Percentiles rank a stretch among this genome's conserved stretches.
phyloP scores from a whole-genome alignment of 1,140 invertebrate genomes.

The Danaus melanippus region DNA sequence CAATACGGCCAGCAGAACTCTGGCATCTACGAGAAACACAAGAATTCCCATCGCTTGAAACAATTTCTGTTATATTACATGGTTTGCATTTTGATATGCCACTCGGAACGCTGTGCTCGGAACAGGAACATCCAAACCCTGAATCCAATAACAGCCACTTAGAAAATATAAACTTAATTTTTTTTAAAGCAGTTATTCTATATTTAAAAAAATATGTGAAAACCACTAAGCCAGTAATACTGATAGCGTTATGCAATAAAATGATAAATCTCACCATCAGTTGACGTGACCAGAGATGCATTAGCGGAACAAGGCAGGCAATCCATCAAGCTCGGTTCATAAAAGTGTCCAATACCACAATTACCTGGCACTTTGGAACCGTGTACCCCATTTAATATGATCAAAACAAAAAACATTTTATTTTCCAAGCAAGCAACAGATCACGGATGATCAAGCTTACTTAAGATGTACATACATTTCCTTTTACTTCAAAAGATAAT shows the following conservation, averaged over 20 bases:
- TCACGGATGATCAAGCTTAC: too few species aligned
- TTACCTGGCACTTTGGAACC: slow-evolving; percentile 31
- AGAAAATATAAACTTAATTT: neutral
- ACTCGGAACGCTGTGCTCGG: slow-evolving; percentile 32
- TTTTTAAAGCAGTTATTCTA: neutral
- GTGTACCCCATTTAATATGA: slow-evolving; percentile 18
- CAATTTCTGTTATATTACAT: slow-evolving; percentile 43
- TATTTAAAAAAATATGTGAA: too few species aligned
- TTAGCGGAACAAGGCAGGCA: slow-evolving; percentile 45
- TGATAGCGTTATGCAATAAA: neutral
- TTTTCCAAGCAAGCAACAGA: too few species aligned
- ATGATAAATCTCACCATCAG: slow-evolving; percentile 39
- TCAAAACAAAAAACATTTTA: slow-evolving; percentile 13
- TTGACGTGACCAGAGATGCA: slow-evolving; percentile 36
- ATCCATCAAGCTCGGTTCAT: slow-evolving; percentile 39
- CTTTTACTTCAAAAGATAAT: too few species aligned
- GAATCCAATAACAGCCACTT: neutral
- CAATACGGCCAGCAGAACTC: slow-evolving; percentile 32
- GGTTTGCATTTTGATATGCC: slow-evolving; percentile 29
- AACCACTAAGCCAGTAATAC: neutral
- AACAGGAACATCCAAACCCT: slow-evolving; percentile 54
- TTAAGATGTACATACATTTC: too few species aligned
- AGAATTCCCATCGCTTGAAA: slow-evolving; percentile 36
- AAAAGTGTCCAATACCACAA: slow-evolving; percentile 39
- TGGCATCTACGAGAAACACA: slow-evolving; percentile 55